phyloP scores from a whole-genome alignment of 2,888 invertebrate genomes.

The Oegoconia quadripuncta region DNA sequence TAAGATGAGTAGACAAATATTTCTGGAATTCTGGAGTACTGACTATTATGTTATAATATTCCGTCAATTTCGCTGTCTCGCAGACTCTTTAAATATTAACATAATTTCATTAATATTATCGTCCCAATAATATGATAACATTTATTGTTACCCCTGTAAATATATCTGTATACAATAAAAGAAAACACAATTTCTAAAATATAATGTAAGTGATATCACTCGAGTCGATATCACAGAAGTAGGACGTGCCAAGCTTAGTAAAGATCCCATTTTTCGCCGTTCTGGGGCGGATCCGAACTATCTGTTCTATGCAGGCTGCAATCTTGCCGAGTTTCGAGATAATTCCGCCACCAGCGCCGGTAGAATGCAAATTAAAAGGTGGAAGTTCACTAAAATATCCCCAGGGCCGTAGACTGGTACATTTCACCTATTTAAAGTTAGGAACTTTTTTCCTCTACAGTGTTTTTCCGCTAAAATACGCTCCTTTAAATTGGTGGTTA shows the following conservation, averaged over 20 bases:
- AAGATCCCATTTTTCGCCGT: constrained; percentile 48
- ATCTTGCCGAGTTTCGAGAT: constrained; percentile 43
- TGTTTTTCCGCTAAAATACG: no score
- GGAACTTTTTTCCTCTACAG: background rate
- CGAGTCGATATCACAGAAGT: constrained; percentile 12
- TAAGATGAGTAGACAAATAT: no score
- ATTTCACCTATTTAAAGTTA: background rate
- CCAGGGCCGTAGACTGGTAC: background rate
- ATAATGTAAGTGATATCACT: constrained; percentile 1
- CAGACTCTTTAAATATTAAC: no score
- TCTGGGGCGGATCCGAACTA: constrained; percentile 32
- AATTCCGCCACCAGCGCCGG: constrained; percentile 34
- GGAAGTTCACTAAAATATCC: constrained; percentile 8
- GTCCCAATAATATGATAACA: background rate
- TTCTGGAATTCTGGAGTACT: no score
- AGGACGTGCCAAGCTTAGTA: constrained; percentile 34
- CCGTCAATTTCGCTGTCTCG: no score
- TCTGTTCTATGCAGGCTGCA: constrained; percentile 45
- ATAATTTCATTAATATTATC: no score
- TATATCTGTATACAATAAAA: no score
- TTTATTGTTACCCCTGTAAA: no score
- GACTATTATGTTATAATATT: no score
- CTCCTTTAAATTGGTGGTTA: no score
- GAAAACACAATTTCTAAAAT: background rate
- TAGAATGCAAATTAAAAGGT: constrained; percentile 44